Evolutionary conservation across 2,888 invertebrate species (phyloP).

Genomic region (Hetaerina titia): DNA sequence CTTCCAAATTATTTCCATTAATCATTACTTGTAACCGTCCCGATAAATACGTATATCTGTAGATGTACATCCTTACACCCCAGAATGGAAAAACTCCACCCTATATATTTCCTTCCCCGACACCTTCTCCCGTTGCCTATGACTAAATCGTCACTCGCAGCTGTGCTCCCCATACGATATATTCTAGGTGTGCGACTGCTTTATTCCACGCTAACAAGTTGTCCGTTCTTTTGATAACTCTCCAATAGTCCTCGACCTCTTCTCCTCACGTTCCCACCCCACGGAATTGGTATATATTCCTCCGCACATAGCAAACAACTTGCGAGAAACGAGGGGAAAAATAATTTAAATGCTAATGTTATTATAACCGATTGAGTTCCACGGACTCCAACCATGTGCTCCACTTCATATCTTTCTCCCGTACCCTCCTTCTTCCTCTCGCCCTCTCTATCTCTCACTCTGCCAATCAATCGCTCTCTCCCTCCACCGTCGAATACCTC

Average conservation of each 20-base stretch:
- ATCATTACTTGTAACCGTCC: background rate
- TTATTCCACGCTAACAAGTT: background rate
- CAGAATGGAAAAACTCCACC: background rate
- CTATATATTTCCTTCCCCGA: background rate
- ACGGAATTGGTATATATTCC: background rate
- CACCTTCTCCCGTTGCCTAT: background rate
- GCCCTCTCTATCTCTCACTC: conserved; percentile 35
- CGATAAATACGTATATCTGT: background rate
- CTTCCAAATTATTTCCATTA: background rate
- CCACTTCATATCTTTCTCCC: background rate
- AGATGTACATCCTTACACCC: background rate
- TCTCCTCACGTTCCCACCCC: background rate
- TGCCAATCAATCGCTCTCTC: conserved; percentile 67
- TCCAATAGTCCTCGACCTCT: background rate
- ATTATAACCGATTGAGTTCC: background rate
- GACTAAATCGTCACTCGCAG: background rate
- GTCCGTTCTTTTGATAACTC: background rate
- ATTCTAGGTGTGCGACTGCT: background rate
- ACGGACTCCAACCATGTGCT: conserved; percentile 15
- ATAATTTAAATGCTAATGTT: background rate
- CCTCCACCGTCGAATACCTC: conserved; percentile 71
- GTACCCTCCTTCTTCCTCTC: background rate
- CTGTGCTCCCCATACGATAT: background rate
- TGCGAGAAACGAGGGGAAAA: background rate
- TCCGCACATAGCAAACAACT: background rate